phyloP scores from a whole-genome alignment of 2,113 vertebrate species.

The Oncorhynchus clarkii region DNA sequence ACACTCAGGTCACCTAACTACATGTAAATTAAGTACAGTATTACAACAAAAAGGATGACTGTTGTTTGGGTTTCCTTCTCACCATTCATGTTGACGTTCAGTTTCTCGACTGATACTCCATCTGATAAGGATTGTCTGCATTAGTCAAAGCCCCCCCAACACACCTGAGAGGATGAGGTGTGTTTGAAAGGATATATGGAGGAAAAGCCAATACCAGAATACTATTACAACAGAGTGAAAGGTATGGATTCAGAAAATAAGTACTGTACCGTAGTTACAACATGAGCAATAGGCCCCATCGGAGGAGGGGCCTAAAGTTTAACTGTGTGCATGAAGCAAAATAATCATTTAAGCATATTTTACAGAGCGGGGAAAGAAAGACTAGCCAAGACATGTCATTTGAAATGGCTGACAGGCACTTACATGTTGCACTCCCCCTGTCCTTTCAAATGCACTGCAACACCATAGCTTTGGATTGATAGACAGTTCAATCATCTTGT shows the following conservation, averaged over 20 bases:
- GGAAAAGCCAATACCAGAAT: no score
- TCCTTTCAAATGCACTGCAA: slow-evolving; percentile 9
- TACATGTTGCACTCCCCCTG: slow-evolving; percentile 1
- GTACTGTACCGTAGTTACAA: neutral
- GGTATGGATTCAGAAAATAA: slow-evolving; percentile 10
- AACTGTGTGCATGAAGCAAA: slow-evolving; percentile 38
- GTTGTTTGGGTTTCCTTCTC: no score
- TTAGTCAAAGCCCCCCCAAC: no score
- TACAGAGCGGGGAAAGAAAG: slow-evolving; percentile 21
- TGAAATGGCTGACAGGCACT: slow-evolving; percentile 11
- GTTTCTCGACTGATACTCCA: no score
- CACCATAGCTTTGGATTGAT: neutral
- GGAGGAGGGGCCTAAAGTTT: slow-evolving; percentile 17
- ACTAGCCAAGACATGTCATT: no score
- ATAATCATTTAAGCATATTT: slow-evolving; percentile 24
- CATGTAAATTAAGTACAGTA: no score
- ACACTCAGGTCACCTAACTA: no score
- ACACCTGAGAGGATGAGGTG: neutral
- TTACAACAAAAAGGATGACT: no score
- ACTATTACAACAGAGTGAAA: slow-evolving; percentile 6
- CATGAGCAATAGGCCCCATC: slow-evolving; percentile 28
- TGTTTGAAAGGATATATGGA: no score
- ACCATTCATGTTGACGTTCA: no score
- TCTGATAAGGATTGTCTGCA: no score
- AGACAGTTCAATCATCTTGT: neutral